Percentiles rank a stretch among this genome's conserved stretches.
phyloP scores from a whole-genome alignment of 1,140 invertebrate species.

The Megalopta genalis region DNA sequence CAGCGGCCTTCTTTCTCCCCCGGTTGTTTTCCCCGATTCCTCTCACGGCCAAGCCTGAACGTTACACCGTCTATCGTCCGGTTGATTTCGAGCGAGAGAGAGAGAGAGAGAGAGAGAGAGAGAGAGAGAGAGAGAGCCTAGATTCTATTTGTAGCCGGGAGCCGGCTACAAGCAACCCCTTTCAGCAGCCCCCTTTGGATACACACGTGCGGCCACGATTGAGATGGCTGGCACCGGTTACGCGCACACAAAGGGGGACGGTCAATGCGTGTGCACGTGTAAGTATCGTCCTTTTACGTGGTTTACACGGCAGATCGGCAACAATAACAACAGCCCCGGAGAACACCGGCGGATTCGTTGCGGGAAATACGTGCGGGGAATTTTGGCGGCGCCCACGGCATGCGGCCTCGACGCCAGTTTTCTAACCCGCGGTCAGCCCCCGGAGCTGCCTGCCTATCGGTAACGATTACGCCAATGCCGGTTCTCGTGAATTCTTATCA shows the following conservation, averaged over 20 bases:
- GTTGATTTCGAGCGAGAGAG: slow-evolving; percentile 51
- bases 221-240: slow-evolving; percentile 1
- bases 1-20: slow-evolving; percentile 11
- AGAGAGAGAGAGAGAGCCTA: slow-evolving; percentile 40
- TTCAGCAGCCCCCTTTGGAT: background rate
- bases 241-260: background rate
- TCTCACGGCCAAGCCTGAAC: slow-evolving; percentile 31
- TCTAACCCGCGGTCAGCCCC: slow-evolving; percentile 53
- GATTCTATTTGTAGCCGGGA: slow-evolving; percentile 52
- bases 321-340: slow-evolving; percentile 31
- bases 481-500: slow-evolving; percentile 48
- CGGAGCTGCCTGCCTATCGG: slow-evolving; percentile 48
- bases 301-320: background rate
- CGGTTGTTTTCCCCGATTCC: slow-evolving; percentile 22
- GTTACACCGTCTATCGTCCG: slow-evolving; percentile 28
- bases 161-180: background rate
- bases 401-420: slow-evolving; percentile 48
- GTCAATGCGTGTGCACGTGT: background rate
- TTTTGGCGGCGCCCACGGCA: slow-evolving; percentile 33
- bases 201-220: slow-evolving; percentile 14
- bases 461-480: slow-evolving; percentile 56
- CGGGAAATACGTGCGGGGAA: slow-evolving; percentile 63
- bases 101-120: slow-evolving; percentile 39
- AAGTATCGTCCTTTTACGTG: background rate
- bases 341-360: slow-evolving; percentile 47